Evolutionary conservation across 2,113 vertebrate species (phyloP).

Genomic region (Seriola dumerili): DNA sequence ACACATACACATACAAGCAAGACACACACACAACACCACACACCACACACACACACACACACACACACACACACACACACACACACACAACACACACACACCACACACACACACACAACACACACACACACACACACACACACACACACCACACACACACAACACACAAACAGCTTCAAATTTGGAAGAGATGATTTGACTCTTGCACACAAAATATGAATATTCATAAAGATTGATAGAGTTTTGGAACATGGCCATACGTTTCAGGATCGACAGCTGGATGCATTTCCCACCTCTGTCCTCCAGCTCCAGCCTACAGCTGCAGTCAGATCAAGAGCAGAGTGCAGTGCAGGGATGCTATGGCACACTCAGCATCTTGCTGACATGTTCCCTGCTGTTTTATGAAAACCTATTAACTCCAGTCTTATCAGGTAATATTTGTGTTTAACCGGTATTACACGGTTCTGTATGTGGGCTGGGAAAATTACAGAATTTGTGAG

Average conservation of each 20-base stretch:
- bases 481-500: not conserved
- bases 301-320: conserved; percentile 19
- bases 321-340: conserved; percentile 40
- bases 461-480: not conserved
- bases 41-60: no score
- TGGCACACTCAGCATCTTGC: conserved; percentile 30
- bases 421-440: not conserved
- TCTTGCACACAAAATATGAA: conserved; percentile 47
- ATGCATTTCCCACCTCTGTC: conserved; percentile 29
- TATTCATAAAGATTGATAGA: conserved; percentile 57
- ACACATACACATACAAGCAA: not conserved
- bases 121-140: not conserved
- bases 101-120: no score
- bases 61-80: not conserved
- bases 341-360: conserved; percentile 33
- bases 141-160: not conserved
- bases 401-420: not conserved
- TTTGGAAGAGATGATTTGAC: conserved; percentile 33
- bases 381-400: conserved; percentile 8
- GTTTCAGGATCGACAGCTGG: conserved; percentile 42
- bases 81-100: no score
- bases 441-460: not conserved
- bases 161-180: not conserved
- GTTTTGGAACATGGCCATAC: conserved; percentile 55
- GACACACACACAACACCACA: not conserved